phyloP scores from a whole-genome alignment of 2,888 invertebrate species.

The Neocrepidodera transversa region DNA sequence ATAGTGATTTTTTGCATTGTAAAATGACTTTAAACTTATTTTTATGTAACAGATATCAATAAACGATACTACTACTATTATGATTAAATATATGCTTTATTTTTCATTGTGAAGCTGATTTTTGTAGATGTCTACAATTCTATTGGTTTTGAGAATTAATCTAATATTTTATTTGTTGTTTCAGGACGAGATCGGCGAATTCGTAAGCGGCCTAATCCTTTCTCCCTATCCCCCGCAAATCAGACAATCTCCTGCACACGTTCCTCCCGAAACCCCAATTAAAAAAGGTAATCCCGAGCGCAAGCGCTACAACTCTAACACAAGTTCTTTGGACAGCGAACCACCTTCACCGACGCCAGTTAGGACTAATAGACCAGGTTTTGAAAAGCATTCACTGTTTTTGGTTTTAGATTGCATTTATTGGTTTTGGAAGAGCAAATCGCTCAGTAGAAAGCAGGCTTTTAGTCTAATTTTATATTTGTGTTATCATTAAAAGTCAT shows the following conservation, averaged over 20 bases:
- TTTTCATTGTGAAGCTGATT: too few relatives aligned
- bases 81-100: too few relatives aligned
- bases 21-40: too few relatives aligned
- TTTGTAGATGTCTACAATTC: too few relatives aligned
- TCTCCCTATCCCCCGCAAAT: slow-evolving; percentile 67
- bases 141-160: too few relatives aligned
- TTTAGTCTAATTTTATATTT: too few relatives aligned
- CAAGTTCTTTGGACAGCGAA: slow-evolving; percentile 62
- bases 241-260: slow-evolving; percentile 55
- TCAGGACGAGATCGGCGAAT: slow-evolving; percentile 72
- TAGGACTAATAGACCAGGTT: slow-evolving; percentile 58
- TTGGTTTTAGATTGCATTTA: not conserved
- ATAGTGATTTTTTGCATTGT: too few relatives aligned
- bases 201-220: slow-evolving; percentile 66
- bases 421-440: too few relatives aligned
- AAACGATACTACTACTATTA: too few relatives aligned
- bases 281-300: slow-evolving; percentile 55
- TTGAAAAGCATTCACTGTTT: slow-evolving; percentile 23
- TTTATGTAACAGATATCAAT: too few relatives aligned
- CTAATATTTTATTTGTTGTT: slow-evolving; percentile 38
- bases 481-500: too few relatives aligned
- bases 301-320: slow-evolving; percentile 64
- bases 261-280: slow-evolving; percentile 43
- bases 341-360: slow-evolving; percentile 63
- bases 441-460: too few relatives aligned